Evolutionary conservation across 2,797 vertebrate genomes (phyloP).

Genomic region (Pelodytes ibericus): DNA sequence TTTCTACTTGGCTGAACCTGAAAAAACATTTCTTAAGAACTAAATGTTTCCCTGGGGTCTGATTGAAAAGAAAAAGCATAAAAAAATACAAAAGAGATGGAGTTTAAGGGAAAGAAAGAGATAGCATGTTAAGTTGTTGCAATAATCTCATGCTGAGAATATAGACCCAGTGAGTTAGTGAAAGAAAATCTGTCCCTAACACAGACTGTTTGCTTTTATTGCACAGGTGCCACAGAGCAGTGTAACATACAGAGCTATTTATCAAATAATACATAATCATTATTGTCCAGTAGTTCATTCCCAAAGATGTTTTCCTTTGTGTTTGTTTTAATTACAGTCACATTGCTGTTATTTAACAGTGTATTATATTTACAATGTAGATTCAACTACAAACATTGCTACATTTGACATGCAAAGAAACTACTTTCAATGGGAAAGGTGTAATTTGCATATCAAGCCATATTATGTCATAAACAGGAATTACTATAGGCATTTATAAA

Average conservation of each 20-base stretch:
- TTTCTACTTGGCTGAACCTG: conserved; percentile 83
- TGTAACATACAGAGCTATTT: conserved; percentile 56
- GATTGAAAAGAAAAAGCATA: conserved; percentile 62
- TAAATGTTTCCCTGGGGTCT: conserved; percentile 81
- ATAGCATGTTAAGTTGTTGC: conserved; percentile 74
- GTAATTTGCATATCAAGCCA: no score
- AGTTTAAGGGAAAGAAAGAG: conserved; percentile 55
- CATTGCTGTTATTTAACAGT: background rate
- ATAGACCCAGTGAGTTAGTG: conserved; percentile 71
- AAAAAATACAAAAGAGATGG: conserved; percentile 28
- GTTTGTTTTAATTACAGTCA: background rate
- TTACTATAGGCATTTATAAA: no score
- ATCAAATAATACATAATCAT: background rate
- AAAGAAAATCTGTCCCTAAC: conserved; percentile 73
- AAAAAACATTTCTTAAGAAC: conserved; percentile 78
- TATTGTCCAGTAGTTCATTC: background rate
- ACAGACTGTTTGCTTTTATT: conserved; percentile 68
- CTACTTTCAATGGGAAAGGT: no score
- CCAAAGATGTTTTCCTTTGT: background rate
- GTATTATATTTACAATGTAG: no score
- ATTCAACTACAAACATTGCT: no score
- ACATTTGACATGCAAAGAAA: no score
- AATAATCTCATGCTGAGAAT: conserved; percentile 78
- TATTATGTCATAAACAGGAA: no score
- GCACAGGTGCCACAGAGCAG: conserved; percentile 67